Base-by-base conservation (phyloP, 2,797 vertebrate genomes). In the Macropodus opercularis region DNA sequence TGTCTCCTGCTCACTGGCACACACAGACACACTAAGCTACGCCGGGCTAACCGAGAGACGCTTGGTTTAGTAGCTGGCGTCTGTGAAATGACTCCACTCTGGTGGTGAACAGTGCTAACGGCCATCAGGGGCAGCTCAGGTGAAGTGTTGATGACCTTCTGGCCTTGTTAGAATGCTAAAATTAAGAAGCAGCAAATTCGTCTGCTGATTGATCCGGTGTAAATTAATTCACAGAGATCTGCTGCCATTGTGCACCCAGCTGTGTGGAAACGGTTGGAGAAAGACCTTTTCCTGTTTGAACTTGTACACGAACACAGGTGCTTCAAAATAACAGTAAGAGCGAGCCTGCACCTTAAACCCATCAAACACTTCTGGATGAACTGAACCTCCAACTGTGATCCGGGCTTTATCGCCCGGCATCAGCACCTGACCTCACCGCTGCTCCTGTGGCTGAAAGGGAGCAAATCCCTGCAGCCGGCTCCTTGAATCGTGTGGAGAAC, bases 281-380 rank as follows among this genome's bases (percentile, higher is more conserved):
- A 32, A 14, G 19, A 2, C 1, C 5, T 12, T 38, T 14, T 48
- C 14, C 23, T 40, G 10, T 66, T 58, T 63, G 36, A 64, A 3
- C 14, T n/a, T n/a, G n/a, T n/a, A n/a, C n/a, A n/a, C n/a, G n/a
- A n/a, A n/a, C n/a, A n/a, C n/a, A n/a, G n/a, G n/a, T n/a, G n/a
- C n/a, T n/a, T n/a, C n/a, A n/a, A n/a, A n/a, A n/a, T n/a, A n/a
- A n/a, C n/a, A n/a, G n/a, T n/a, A n/a, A n/a, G n/a, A n/a, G n/a
- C 70, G 44, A 80, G 41, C 32, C 19, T 56, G 58, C 66, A 78
- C 43, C 59, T 52, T 49, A 68, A 63, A 62, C 39, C 62, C 41
- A 71, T 77, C 65, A 83, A 77, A 86, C 76, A 77, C 74, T 65
- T 72, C 50, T 52, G 23, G 71, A 77, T 59, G 51, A 67, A 68